phyloP scores from a whole-genome alignment of 2,797 vertebrate genomes.

The Melanotaenia boesemani region DNA sequence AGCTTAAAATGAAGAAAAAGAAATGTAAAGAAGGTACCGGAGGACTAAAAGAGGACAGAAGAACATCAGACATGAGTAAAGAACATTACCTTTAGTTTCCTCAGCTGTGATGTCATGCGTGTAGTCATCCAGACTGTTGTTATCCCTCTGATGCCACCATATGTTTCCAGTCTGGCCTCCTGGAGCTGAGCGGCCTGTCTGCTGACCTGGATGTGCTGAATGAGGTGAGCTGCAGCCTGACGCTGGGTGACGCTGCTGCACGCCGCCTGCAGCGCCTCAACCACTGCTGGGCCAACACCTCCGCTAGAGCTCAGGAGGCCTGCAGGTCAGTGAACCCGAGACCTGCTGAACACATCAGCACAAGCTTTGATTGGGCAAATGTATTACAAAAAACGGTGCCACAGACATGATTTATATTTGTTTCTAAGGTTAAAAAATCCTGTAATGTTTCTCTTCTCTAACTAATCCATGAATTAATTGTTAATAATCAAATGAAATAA shows the following conservation, averaged over 20 bases:
- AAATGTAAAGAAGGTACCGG: not conserved
- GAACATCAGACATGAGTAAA: not conserved
- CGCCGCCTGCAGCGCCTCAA: conserved; percentile 86
- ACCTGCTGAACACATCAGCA: conserved; percentile 3
- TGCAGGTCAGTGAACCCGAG: conserved; percentile 84
- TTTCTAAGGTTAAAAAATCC: not conserved
- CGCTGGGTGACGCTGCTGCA: conserved; percentile 80
- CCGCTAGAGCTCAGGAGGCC: conserved; percentile 81
- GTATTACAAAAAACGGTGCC: not conserved
- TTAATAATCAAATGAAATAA: not conserved
- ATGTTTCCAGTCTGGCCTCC: conserved; percentile 80
- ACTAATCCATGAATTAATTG: no score
- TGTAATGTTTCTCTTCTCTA: no score
- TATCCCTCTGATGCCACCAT: conserved; percentile 32
- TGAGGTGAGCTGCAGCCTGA: conserved; percentile 86
- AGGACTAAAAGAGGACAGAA: not conserved
- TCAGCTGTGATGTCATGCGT: not conserved
- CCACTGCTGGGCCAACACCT: conserved; percentile 84
- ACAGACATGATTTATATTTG: not conserved
- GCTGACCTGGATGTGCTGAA: conserved; percentile 90
- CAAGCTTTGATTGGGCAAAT: not conserved
- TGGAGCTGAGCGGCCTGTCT: conserved; percentile 83
- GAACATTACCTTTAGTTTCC: not conserved
- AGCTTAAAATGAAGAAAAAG: not conserved
- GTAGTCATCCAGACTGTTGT: conserved; percentile 13